Conservation (phyloP, 2,888 invertebrate genomes). For the Nipponacmea schrenckii region DNA sequence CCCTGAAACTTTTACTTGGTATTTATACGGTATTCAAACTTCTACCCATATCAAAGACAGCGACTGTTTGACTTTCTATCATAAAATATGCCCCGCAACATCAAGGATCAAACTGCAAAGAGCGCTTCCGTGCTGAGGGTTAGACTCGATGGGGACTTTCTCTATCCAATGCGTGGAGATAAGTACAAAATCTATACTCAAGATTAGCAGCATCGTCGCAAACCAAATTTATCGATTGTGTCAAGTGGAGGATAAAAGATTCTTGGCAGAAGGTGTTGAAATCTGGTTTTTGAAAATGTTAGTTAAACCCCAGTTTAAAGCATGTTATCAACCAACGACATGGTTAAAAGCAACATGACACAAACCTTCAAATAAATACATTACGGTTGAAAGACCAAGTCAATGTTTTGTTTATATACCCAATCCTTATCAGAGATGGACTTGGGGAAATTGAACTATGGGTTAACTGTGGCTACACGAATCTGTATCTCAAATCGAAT, state of each 20-base stretch:
- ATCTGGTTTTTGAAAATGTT: no score
- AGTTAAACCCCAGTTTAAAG: no score
- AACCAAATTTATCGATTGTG: no score
- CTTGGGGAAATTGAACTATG: background rate
- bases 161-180: no score
- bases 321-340: no score
- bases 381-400: background rate
- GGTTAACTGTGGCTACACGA: background rate
- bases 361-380: background rate
- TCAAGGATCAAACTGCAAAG: constrained; percentile 12
- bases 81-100: background rate
- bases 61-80: constrained; percentile 9
- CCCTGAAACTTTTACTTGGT: constrained; percentile 9
- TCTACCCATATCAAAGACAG: constrained; percentile 20
- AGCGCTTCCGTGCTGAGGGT: background rate
- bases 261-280: no score
- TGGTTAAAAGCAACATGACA: no score
- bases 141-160: background rate
- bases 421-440: background rate
- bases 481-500: background rate
- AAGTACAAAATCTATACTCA: no score
- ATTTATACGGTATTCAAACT: constrained; percentile 11
- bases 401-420: background rate
- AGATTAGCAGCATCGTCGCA: no score
- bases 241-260: no score